Evolutionary conservation across 1,140 invertebrate genomes (phyloP).

Genomic region (Steinernema feltiae): DNA sequence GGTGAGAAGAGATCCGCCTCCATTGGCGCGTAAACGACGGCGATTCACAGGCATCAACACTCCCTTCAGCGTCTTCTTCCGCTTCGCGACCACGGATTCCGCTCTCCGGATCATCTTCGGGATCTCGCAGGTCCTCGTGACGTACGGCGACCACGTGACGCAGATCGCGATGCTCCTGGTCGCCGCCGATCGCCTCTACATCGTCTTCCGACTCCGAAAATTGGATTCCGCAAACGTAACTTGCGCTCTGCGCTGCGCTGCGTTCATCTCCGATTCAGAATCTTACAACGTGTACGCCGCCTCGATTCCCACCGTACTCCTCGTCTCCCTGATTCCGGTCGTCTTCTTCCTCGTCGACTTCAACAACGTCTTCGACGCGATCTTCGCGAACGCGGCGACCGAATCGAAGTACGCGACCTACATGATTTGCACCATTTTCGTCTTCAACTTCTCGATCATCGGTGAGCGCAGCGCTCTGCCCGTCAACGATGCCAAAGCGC

Average conservation of each 20-base stretch:
- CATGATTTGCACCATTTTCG: not conserved
- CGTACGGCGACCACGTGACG: not conserved
- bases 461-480: too few species aligned
- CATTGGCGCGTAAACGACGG: too few species aligned
- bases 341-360: not conserved
- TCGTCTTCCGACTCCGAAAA: not conserved
- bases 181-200: not conserved
- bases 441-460: not conserved
- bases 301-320: not conserved
- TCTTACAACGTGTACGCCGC: not conserved
- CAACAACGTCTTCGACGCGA: not conserved
- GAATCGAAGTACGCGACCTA: not conserved
- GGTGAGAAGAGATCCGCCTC: not conserved
- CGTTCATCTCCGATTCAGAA: not conserved
- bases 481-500: too few species aligned
- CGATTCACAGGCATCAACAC: not conserved
- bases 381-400: not conserved
- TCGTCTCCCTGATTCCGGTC: not conserved
- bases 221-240: not conserved
- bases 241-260: not conserved
- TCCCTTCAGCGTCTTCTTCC: not conserved
- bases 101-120: not conserved
- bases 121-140: not conserved
- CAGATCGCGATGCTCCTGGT: not conserved
- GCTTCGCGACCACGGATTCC: not conserved